Base-by-base conservation (phyloP, 2,888 invertebrate genomes). In the Lissonota sp. region DNA sequence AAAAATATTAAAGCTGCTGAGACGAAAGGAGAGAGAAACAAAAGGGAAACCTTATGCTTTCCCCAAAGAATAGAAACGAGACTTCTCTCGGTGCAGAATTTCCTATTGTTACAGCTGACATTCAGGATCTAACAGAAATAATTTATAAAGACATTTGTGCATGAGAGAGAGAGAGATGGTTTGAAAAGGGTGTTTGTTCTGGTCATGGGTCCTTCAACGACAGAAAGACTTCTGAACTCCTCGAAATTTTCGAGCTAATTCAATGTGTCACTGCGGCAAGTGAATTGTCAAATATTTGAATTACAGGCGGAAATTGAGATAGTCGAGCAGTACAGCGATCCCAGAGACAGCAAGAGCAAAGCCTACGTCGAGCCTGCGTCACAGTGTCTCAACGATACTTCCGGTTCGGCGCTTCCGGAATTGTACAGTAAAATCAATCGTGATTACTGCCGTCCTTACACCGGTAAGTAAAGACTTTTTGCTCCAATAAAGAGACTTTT, bases 321-420 rank as follows among this genome's bases (percentile, higher is more conserved):
- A 86, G 93, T 96, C 92, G 96, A 96, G 92, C 95, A 95, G 77
- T 96, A 96, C 91, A 95, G 96, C 89, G 96, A 96, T 88, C 96
- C 96, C 12, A 94, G 95, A 84, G 96, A 96, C 91, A 95, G 95
- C 74, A 90, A 87, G 82, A 88, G 86, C 64, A 93, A 92, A 87
- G 89, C 91, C 37, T 93, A 92, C 86, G 87, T 90, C 7, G 92
- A 92, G 60, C 91, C 92, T 5, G 49, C 75, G 10, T 26, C 26
- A 3, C 79, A 62, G 39, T 51, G 7, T 60, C 90, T 90, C 86
- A 93, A 93, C 78, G 94, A 94, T 82, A 87, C 88, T 4, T 44
- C 58, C 0, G 57, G 46, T 10, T 57, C 79, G 3, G 85, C 89
- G 5, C 81, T 88, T 69, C 87, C 91, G 40, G 87, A 88, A 72